These are phyloP conservation scores for Thaumetopoea pityocampa DNA, from an alignment of 1,140 invertebrate genomes.

Conservation along the genomic window DNA sequence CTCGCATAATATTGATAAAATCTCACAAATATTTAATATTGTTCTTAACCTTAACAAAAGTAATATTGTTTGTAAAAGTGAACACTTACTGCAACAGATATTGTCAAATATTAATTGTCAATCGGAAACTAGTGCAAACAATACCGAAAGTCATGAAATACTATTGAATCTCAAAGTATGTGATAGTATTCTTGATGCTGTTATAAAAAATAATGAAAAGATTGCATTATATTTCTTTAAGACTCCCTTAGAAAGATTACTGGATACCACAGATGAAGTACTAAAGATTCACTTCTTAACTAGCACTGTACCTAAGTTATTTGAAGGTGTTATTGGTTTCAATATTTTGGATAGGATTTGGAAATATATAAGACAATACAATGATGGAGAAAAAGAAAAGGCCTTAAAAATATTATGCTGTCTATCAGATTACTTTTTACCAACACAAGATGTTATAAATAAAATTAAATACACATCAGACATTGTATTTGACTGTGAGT, in stretches of 20 bases:
- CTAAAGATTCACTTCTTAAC: constrained; percentile 48
- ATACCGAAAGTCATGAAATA: constrained; percentile 6
- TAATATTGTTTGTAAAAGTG: constrained; percentile 44
- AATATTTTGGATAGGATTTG: constrained; percentile 57
- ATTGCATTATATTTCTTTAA: constrained; percentile 45
- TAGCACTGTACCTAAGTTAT: constrained; percentile 41
- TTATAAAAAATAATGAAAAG: constrained; percentile 26
- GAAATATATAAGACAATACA: constrained; percentile 32
- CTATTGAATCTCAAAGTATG: constrained; percentile 40
- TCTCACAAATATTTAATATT: constrained; percentile 43
- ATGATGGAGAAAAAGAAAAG: constrained; percentile 18
- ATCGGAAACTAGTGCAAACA: neutral
- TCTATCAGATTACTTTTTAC: constrained; percentile 56
- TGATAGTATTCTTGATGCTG: constrained; percentile 46
- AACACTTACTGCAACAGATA: constrained; percentile 64
- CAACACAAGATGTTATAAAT: constrained; percentile 22
- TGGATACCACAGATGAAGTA: constrained; percentile 36
- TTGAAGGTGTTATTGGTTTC: constrained; percentile 36
- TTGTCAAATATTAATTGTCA: constrained; percentile 33
- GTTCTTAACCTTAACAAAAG: constrained; percentile 39
- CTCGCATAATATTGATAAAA: constrained; percentile 34
- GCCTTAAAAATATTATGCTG: constrained; percentile 47
- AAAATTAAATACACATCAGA: constrained; percentile 28
- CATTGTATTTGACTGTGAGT: constrained; percentile 35
- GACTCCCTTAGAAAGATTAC: constrained; percentile 40